Base-by-base conservation (phyloP, 1,140 invertebrate genomes). In the Lucilia cuprina region DNA sequence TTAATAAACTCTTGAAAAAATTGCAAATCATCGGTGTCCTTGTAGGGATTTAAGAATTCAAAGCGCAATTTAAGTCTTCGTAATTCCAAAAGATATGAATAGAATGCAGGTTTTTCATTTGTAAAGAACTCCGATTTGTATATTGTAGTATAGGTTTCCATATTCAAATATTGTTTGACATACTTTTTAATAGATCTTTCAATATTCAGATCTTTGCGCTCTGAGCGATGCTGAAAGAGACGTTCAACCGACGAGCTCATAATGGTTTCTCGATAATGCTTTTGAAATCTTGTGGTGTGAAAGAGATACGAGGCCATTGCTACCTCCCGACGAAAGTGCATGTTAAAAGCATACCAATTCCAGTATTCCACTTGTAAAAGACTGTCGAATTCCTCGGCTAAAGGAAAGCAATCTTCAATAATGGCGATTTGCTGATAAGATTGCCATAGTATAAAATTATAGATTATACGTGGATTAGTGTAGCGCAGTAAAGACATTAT, bases 381-480 rank as follows among this genome's bases (percentile, higher is more conserved):
- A 5, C 86, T 82, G 82, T 90, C 89, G 17, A 89, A 90, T 74
- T 90, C 89, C 41, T 85, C 47, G 0, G 87, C 83, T 60, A 90
- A 9, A 4, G 77, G 50, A 35, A 83, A 90, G 74, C 89, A 90
- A 41, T 90, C 89, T 14, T 86, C 78, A 9, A 88, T 89, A 5
- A 86, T 86, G 2, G 55, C 47, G 0, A 90, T 83, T 0, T 83
- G 65, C 41, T 86, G 84, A 30, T 85, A 86, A 2, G 84, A 86
- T 70, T 87, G 89, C 89, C 89, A 90, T 74, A 90, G 8, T 35
- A 90, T 83, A 70, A 88, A 90, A 47, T 90, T 90, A 70, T 84
- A 87, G 0, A 90, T 83, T 13, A 90, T 86, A 7, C 88, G 86
- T 0, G 89, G 87, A 60, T 90, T 88, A 0, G 89, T 88, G n/a